These are phyloP conservation scores for Lagocephalus sceleratus DNA, from an alignment of 2,797 vertebrate species.

Conservation along the genomic window DNA sequence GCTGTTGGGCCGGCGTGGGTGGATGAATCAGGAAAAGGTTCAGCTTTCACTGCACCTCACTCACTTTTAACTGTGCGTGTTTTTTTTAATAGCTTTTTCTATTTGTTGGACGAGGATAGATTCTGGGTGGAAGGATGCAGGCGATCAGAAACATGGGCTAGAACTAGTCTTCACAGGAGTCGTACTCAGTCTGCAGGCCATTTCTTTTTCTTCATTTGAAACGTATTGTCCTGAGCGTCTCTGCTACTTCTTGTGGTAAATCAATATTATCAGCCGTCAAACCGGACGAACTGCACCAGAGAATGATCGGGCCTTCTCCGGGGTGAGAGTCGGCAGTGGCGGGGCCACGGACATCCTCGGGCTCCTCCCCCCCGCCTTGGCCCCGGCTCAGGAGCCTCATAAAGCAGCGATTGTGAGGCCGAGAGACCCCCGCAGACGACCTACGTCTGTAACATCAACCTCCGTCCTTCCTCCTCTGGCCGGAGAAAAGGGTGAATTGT, in stretches of 20 bases:
- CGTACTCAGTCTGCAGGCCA: too few relatives aligned
- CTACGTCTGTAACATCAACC: conserved; percentile 53
- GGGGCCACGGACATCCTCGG: conserved; percentile 42
- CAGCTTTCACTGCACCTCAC: background rate
- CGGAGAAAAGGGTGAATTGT: conserved; percentile 56
- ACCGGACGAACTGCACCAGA: background rate
- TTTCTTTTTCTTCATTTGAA: too few relatives aligned
- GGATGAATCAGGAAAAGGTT: background rate
- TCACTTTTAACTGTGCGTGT: background rate
- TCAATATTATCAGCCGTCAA: too few relatives aligned
- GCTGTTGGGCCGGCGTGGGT: conserved; percentile 2
- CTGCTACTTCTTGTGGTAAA: too few relatives aligned
- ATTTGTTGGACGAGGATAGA: too few relatives aligned
- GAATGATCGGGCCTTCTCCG: too few relatives aligned
- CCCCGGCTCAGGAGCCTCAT: conserved; percentile 48
- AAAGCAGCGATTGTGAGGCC: conserved; percentile 61
- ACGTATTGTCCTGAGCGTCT: too few relatives aligned
- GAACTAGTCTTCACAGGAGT: too few relatives aligned
- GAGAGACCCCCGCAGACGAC: conserved; percentile 52
- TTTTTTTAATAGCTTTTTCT: background rate
- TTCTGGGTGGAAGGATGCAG: too few relatives aligned
- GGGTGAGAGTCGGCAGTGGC: conserved; percentile 17
- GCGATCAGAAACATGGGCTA: too few relatives aligned
- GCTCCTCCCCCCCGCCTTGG: conserved; percentile 37
- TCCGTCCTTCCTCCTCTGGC: conserved; percentile 49